Base-by-base conservation (phyloP, 2,797 vertebrate species). In the Clangula hyemalis region DNA sequence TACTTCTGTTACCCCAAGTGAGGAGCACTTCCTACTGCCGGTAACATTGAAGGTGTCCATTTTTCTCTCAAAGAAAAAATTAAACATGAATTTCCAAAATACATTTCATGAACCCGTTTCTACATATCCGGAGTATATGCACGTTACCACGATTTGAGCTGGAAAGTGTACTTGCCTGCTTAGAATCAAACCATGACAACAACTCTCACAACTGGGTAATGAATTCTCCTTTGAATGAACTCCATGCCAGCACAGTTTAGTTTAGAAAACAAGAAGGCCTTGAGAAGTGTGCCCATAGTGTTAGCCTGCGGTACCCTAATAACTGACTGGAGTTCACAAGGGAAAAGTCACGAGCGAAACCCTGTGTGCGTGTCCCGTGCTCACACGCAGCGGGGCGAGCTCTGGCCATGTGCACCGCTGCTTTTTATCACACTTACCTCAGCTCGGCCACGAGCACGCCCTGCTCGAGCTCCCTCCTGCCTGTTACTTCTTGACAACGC, bases 231-330 rank as follows among this genome's bases (percentile, higher is more conserved):
- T 70, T 20, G 34, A 79, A 34, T 72, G 60, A 92, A 71, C 53
- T 74, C 73, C 47, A 28, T 21, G 57, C 53, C 75, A 85, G 57
- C n/a, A 64, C 39, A 13, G 10, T 64, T 92, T 27, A 77, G 34
- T 53, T 79, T 41, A 71, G 71, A 74, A 94, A 92, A 94, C 71
- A 95, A 93, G 85, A 72, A 79, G 16, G 57, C 36, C 57, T 64
- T 77, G 39, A 85, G 80, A 70, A 85, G 60, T 15, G 83, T 36
- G 43, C 78, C 75, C 94, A 64, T 61, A 82, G 79, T 64, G 32
- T 32, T 93, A 68, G 25, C 34, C 76, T 81, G 62, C 77, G 88
- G 82, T 49, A 68, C 28, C 58, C 78, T 12, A 14, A 76, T 4
- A 70, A 22, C 5, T 89, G 68, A 60, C 13, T 85, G 61, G 36